phyloP scores from a whole-genome alignment of 2,888 invertebrate genomes.

The Metallyticus violacea region DNA sequence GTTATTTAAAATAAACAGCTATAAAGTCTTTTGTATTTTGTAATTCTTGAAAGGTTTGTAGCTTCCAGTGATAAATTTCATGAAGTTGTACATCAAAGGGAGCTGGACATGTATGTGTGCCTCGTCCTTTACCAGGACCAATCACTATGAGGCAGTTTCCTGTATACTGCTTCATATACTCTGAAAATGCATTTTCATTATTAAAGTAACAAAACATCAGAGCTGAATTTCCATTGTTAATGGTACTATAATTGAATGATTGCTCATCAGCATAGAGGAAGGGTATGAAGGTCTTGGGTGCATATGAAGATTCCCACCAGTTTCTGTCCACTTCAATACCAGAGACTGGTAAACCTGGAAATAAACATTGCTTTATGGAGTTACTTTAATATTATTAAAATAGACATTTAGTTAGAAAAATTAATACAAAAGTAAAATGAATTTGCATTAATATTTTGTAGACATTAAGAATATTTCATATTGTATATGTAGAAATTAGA shows the following conservation, averaged over 20 bases:
- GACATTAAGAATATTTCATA: no score
- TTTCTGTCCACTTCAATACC: slow-evolving; percentile 75
- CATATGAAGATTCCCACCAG: slow-evolving; percentile 71
- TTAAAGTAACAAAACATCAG: slow-evolving; percentile 82
- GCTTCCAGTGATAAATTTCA: slow-evolving; percentile 51
- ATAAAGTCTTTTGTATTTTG: slow-evolving; percentile 62
- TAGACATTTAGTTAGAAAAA: no score
- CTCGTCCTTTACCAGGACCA: slow-evolving; percentile 62
- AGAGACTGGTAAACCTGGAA: slow-evolving; percentile 57
- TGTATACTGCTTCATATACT: slow-evolving; percentile 62
- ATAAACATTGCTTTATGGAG: background rate
- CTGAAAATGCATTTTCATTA: slow-evolving; percentile 62
- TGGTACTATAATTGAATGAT: background rate
- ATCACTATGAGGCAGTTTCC: slow-evolving; percentile 70
- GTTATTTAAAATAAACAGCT: slow-evolving; percentile 58
- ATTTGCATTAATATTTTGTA: no score
- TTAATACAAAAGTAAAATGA: no score
- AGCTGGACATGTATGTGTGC: slow-evolving; percentile 67
- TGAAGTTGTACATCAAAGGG: slow-evolving; percentile 60
- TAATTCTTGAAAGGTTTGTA: slow-evolving; percentile 58
- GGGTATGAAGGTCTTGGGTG: slow-evolving; percentile 67
- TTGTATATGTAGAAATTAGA: no score
- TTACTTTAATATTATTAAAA: background rate
- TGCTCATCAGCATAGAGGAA: slow-evolving; percentile 54
- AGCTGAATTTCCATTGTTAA: slow-evolving; percentile 43